Evolutionary conservation across 2,797 vertebrate species (phyloP).

Genomic region (Pantherophis vulpinus): DNA sequence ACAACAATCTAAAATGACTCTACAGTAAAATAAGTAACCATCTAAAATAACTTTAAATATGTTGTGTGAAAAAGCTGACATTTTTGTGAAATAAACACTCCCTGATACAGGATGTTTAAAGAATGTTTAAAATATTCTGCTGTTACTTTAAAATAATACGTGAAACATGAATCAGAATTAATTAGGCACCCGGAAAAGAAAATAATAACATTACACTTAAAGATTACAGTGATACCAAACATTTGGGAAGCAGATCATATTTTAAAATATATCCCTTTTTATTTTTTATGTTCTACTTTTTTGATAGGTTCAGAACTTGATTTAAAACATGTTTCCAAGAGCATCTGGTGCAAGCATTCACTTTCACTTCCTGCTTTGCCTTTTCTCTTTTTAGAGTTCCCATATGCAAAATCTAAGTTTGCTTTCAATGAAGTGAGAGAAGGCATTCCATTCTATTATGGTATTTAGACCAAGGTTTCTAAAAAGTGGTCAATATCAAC

Average conservation of each 20-base stretch:
- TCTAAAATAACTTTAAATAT: not conserved
- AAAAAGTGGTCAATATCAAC: not conserved
- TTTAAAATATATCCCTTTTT: slow-evolving; percentile 30
- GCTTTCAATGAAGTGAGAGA: not conserved
- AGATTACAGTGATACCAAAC: not conserved
- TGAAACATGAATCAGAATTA: slow-evolving; percentile 14
- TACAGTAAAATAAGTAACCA: not conserved
- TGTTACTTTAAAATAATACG: slow-evolving; percentile 34
- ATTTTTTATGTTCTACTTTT: slow-evolving; percentile 13
- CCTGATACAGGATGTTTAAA: not conserved
- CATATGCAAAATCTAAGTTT: not conserved
- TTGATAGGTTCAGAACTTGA: slow-evolving; percentile 10
- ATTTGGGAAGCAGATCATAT: slow-evolving; percentile 22
- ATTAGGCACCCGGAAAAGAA: slow-evolving; percentile 18
- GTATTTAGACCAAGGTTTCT: not conserved
- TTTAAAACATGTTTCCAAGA: slow-evolving; percentile 22
- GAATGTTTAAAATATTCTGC: not conserved
- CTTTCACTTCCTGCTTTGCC: not conserved
- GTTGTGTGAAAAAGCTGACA: not conserved
- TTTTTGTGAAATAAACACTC: slow-evolving; percentile 15
- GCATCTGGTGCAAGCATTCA: not conserved
- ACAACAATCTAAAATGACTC: not conserved
- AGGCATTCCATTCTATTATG: not conserved
- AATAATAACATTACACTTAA: not conserved
- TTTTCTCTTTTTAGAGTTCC: not conserved